These are phyloP conservation scores for Diadegma fenestrale DNA, from an alignment of 2,888 invertebrate species.

Conservation along the genomic window DNA sequence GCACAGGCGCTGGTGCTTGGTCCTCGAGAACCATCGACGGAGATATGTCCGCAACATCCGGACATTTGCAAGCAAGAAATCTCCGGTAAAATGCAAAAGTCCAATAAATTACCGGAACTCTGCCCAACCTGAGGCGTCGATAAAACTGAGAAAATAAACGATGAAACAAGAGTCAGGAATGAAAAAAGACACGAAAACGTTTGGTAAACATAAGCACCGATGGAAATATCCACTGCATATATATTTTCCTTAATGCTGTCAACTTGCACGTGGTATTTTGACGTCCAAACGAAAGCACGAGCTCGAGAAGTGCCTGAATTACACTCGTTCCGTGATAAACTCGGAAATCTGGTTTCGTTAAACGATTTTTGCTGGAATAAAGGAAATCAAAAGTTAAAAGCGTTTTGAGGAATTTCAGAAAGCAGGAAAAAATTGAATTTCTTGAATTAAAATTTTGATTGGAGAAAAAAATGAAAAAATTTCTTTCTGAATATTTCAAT, in stretches of 20 bases:
- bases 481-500: conserved; percentile 47
- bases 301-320: conserved; percentile 11
- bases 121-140: conserved; percentile 38
- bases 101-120: conserved; percentile 38
- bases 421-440: background rate
- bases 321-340: background rate
- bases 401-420: background rate
- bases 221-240: conserved; percentile 19
- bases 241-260: conserved; percentile 5
- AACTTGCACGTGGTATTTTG: background rate
- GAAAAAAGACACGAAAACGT: background rate
- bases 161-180: background rate
- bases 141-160: background rate
- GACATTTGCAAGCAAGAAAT: conserved; percentile 63
- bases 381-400: background rate
- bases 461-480: background rate
- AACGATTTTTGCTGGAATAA: background rate
- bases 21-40: conserved; percentile 62
- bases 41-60: conserved; percentile 63
- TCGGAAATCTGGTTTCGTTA: conserved; percentile 8
- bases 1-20: conserved; percentile 69
- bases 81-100: conserved; percentile 62
- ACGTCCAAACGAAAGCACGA: conserved; percentile 10
- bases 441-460: background rate
- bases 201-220: background rate